These are phyloP conservation scores for Astyanax mexicanus DNA, from an alignment of 2,797 vertebrate genomes.

Conservation along the genomic window DNA sequence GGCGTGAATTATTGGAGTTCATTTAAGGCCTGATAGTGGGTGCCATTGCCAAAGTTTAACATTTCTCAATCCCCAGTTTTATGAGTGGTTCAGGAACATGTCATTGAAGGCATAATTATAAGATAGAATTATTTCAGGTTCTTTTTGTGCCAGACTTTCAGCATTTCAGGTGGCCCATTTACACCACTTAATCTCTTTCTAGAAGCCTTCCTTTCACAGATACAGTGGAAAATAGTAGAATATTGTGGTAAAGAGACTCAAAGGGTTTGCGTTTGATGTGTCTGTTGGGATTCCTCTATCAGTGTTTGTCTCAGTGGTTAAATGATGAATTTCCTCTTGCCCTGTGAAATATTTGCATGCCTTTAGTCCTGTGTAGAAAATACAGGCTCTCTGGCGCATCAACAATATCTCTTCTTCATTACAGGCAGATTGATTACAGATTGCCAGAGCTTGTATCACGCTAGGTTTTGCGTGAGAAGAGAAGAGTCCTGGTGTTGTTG, in stretches of 20 bases:
- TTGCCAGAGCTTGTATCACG: conserved; percentile 64
- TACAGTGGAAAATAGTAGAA: neutral
- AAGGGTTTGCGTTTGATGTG: neutral
- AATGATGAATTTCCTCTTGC: conserved; percentile 52
- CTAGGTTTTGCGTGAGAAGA: conserved; percentile 76
- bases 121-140: too few species aligned
- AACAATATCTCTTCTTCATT: conserved; percentile 58
- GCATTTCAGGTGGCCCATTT: too few species aligned
- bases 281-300: conserved; percentile 29
- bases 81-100: too few species aligned
- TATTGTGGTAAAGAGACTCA: neutral
- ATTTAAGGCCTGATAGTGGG: too few species aligned
- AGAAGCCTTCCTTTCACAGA: neutral
- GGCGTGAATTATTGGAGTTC: too few species aligned
- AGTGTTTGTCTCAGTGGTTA: conserved; percentile 46
- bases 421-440: conserved; percentile 73
- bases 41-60: too few species aligned
- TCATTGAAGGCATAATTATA: too few species aligned
- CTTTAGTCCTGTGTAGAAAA: conserved; percentile 52
- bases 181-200: conserved; percentile 57
- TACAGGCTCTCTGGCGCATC: conserved; percentile 48
- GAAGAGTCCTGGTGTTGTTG: conserved; percentile 67
- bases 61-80: too few species aligned
- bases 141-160: too few species aligned
- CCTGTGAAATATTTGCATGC: conserved; percentile 58